A percentile compares a stretch with the other conserved stretches of the same genome.
Evolutionary conservation across 2,113 vertebrate species (phyloP).

Genomic region (Callipepla californica): DNA sequence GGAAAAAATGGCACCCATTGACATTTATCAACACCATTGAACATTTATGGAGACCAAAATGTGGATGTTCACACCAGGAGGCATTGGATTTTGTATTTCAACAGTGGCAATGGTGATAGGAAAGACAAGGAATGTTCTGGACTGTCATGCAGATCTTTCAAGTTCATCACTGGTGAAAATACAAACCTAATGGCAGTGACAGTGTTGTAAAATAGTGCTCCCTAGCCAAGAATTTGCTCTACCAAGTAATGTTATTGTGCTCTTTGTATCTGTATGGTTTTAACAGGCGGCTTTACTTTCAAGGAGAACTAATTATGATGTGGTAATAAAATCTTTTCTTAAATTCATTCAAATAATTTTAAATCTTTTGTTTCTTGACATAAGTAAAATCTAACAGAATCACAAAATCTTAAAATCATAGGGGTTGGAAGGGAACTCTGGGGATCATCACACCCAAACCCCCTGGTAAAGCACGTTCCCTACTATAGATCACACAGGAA

Average conservation of each 20-base stretch:
- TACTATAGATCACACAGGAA: no score
- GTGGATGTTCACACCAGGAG: no score
- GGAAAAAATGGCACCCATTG: neutral
- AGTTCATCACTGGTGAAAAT: neutral
- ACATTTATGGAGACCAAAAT: neutral
- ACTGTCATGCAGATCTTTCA: no score
- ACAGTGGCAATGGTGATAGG: neutral
- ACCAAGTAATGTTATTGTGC: neutral
- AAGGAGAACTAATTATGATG: neutral
- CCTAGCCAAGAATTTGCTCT: neutral
- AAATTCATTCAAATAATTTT: neutral
- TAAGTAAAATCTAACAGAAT: no score
- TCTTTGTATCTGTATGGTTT: neutral
- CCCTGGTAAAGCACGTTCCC: no score
- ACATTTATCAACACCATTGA: neutral
- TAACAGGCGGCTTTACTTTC: neutral
- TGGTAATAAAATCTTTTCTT: neutral
- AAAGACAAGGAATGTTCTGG: no score
- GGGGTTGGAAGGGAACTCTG: no score
- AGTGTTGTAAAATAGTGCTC: neutral
- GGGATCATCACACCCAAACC: no score
- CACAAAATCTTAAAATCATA: no score
- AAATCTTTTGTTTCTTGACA: neutral
- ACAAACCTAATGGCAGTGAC: neutral
- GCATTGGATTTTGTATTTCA: neutral